These are phyloP conservation scores for Ageneiosus marmoratus DNA, from an alignment of 2,113 vertebrate genomes.

Conservation along the genomic window DNA sequence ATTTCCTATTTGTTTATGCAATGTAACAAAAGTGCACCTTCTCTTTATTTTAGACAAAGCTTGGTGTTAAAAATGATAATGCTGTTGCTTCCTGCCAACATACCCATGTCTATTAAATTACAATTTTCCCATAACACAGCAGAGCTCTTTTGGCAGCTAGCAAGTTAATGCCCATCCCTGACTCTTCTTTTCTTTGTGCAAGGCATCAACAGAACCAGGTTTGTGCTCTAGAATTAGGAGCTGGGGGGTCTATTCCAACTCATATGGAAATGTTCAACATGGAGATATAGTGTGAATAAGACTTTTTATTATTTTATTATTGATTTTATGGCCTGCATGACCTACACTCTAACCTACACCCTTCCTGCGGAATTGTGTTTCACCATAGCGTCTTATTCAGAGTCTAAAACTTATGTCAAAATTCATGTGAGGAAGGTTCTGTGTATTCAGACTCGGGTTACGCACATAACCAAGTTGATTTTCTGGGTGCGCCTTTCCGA, in stretches of 20 bases:
- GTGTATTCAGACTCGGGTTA: background rate
- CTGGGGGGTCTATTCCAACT: background rate
- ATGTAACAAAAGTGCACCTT: too few species aligned
- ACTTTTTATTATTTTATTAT: too few species aligned
- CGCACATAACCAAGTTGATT: background rate
- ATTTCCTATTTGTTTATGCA: background rate
- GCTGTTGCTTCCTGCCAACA: conserved; percentile 2
- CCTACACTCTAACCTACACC: background rate
- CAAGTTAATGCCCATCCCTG: conserved; percentile 18
- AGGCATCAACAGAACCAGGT: conserved; percentile 51
- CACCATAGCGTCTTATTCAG: background rate
- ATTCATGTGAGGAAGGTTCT: background rate
- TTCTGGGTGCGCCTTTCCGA: background rate
- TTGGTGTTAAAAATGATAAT: background rate
- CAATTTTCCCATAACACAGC: background rate
- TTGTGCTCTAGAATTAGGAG: conserved; percentile 62
- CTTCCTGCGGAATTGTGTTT: background rate
- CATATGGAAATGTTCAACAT: background rate
- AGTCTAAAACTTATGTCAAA: background rate
- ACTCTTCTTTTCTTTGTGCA: conserved; percentile 30
- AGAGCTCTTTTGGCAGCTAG: background rate
- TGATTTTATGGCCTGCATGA: background rate
- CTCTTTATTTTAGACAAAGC: background rate
- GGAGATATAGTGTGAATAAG: background rate
- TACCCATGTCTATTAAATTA: conserved; percentile 19